phyloP scores from a whole-genome alignment of 1,140 invertebrate species.

The Drosophila tristis region DNA sequence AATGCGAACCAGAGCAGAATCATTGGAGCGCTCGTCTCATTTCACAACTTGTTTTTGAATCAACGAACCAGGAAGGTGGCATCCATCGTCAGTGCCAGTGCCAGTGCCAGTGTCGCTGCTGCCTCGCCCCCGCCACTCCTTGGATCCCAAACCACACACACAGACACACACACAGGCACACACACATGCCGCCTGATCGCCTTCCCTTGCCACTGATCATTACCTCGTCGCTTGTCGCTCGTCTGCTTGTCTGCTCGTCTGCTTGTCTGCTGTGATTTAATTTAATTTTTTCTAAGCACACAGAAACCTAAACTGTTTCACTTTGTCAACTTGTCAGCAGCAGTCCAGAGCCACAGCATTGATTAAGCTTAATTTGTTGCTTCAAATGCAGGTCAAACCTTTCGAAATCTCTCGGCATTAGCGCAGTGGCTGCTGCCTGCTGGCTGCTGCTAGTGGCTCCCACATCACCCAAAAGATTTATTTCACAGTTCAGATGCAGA shows the following conservation, averaged over 20 bases:
- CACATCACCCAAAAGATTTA: slow-evolving; percentile 5
- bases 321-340: slow-evolving; percentile 40
- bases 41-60: slow-evolving; percentile 54
- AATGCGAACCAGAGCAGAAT: slow-evolving; percentile 31
- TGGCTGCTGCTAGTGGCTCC: too few species aligned
- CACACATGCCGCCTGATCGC: background rate
- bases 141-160: background rate
- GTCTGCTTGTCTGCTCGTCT: slow-evolving; percentile 5
- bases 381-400: slow-evolving; percentile 55
- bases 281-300: slow-evolving; percentile 56
- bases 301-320: slow-evolving; percentile 44
- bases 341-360: slow-evolving; percentile 14
- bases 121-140: too few species aligned
- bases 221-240: slow-evolving; percentile 14
- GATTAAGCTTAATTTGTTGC: slow-evolving; percentile 53
- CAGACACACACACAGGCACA: background rate
- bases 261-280: slow-evolving; percentile 29
- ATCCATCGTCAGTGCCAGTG: background rate
- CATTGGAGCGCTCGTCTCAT: slow-evolving; percentile 45
- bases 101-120: background rate
- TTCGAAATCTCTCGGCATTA: slow-evolving; percentile 46
- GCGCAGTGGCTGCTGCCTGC: background rate
- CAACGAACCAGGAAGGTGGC: slow-evolving; percentile 53
- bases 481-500: too few species aligned
- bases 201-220: slow-evolving; percentile 24